Evolutionary conservation across 2,797 vertebrate species (phyloP), one percentile per base, ranked within the genome.

Genomic region (Acanthiza pusilla): DNA sequence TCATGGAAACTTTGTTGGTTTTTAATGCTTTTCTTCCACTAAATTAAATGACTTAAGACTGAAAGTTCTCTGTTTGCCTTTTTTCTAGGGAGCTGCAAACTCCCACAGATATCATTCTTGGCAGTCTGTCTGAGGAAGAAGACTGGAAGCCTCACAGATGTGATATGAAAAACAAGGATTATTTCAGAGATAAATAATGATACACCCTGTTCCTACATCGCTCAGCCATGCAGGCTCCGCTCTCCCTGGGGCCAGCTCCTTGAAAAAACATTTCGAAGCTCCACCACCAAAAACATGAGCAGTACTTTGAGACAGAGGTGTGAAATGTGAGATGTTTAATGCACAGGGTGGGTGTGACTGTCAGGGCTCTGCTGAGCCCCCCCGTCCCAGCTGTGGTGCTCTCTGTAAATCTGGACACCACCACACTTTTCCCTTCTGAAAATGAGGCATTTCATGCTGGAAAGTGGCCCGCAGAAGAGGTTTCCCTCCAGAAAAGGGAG

Each of bases 401-500:
- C 83, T 22, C 74, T 34, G 11, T 3, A 50, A 76, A 65, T 50
- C 55, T 43, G n/a, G 51, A 26, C 47, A 54, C 5, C 55, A 20
- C 0, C 2, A 11, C 1, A 3, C 32, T 89, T 60, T n/a, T 40
- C 54, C 66, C 72, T 66, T 30, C 78, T 8, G 25, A 55, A 54
- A 84, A 11, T 19, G 48, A 88, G 53, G 65, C 72, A 27, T 47
- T 71, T 14, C 8, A 15, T 6, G 75, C 89, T 78, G 62, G 43
- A 88, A 91, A 58, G 80, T 6, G 67, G 83, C 75, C 86, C 75
- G n/a, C 68, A 40, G 76, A 62, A 92, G 68, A 94, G 87, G 73
- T 62, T 95, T 84, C 70, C 81, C 86, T 94, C 91, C 78, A 88
- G 91, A 96, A 94, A 91, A 82, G 74, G 82, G 66, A 88, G 84